These are phyloP conservation scores for Pongo pygmaeus DNA, from an alignment of 2,113 vertebrate species.

Conservation along the genomic window DNA sequence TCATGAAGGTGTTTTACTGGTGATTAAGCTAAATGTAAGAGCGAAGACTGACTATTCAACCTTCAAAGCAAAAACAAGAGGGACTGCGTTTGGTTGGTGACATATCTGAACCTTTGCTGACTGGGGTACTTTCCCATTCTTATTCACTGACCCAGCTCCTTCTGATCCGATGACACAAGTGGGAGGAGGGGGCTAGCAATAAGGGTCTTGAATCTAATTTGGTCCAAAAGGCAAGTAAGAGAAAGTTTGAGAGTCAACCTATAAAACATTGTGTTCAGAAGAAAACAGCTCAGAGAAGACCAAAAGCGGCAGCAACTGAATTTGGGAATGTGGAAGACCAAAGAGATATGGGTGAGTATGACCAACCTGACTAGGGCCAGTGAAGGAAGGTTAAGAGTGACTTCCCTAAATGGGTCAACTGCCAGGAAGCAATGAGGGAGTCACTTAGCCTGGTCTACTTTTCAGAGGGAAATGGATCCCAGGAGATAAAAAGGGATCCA, in stretches of 20 bases:
- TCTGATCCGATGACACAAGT: not conserved
- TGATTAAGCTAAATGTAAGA: not conserved
- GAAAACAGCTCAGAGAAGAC: not conserved
- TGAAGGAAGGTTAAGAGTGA: not conserved
- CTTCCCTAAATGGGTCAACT: not conserved
- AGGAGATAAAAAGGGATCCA: not conserved
- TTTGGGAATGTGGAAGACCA: not conserved
- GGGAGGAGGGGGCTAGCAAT: not conserved
- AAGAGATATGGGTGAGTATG: not conserved
- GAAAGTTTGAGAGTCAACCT: not conserved
- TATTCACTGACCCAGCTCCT: not conserved
- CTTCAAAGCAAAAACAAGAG: slow-evolving; percentile 5
- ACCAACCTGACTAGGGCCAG: not conserved
- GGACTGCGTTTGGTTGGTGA: not conserved
- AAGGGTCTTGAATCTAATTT: not conserved
- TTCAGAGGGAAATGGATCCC: not conserved
- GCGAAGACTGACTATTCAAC: not conserved
- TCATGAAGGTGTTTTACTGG: not conserved
- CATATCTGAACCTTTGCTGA: slow-evolving; percentile 11
- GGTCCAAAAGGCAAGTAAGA: not conserved
- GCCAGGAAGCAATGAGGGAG: not conserved
- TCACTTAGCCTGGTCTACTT: not conserved
- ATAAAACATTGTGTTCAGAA: not conserved
- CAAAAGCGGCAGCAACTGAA: not conserved
- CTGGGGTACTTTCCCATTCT: not conserved